Base-by-base conservation (phyloP, 2,113 vertebrate genomes). In the Eubucco bourcierii region DNA sequence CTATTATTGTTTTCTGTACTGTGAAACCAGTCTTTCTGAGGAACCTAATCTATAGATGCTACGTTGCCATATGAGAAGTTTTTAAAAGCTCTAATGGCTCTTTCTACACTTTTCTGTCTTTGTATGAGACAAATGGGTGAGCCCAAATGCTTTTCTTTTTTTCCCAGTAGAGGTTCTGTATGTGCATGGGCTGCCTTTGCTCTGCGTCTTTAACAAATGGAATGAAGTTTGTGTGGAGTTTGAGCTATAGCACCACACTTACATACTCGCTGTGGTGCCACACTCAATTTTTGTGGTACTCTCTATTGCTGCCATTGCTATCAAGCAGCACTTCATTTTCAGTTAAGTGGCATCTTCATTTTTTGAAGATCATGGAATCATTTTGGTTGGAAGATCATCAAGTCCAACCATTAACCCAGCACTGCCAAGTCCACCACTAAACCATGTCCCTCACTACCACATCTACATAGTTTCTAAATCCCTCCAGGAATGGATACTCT, bases 311-410 rank as follows among this genome's bases (percentile, higher is more conserved):
- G 75, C 60, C 25, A 1, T 18, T 58, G 44, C 71, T 24, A 12
- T 12, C 0, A 0, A 56, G 24, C 1, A 28, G 21, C 47, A 53
- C 8, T 59, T 72, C 0, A 3, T 72, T 65, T 77, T 12, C 63
- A 33, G 25, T 34, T 29, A 31, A 72, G 44, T 47, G 53, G 28
- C 63, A 47, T 15, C 85, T 76, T 46, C 1, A 0, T n/a, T 79
- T 72, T 52, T 58, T 27, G 53, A 55, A 28, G 53, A 55, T 27
- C 27, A 28, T 14, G 13, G 50, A 52, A 52, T 52, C 50, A 52
- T 52, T 52, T 52, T 52, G 50, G 23, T 52, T 25, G 50, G 50
- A 25, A 52, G 50, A 52, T 52, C 47, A 52, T 52, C 50, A 52
- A 12, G 12, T 25, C 50, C 23, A 52, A 52, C 50, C 23, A 12